phyloP scores from a whole-genome alignment of 2,797 vertebrate genomes.

The Helarctos malayanus region DNA sequence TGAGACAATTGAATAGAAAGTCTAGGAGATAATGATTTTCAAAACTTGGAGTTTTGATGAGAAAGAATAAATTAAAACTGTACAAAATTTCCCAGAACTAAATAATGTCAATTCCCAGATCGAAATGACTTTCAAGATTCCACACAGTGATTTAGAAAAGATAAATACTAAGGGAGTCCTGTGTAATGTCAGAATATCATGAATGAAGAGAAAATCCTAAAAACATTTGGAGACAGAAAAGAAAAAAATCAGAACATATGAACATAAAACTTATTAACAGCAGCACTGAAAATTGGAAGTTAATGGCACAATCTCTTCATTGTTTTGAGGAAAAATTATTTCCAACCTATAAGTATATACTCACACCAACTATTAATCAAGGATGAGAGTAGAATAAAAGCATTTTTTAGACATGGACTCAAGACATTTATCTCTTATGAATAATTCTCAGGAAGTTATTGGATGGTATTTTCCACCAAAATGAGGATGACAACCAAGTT shows the following conservation, averaged over 20 bases:
- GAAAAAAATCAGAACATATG: not conserved
- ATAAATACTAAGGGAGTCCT: not conserved
- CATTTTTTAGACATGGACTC: not conserved
- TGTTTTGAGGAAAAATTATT: conserved; percentile 5
- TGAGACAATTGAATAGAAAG: not conserved
- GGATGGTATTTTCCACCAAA: not conserved
- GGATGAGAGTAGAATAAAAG: not conserved
- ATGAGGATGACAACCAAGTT: not conserved
- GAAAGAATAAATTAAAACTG: not conserved
- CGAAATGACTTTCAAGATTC: not conserved
- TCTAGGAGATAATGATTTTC: not conserved
- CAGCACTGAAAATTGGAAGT: not conserved
- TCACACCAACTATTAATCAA: not conserved
- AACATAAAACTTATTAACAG: not conserved
- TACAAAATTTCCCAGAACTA: not conserved
- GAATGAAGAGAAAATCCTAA: conserved; percentile 13
- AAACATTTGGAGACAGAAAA: not conserved
- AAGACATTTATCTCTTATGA: conserved; percentile 3
- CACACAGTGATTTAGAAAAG: not conserved
- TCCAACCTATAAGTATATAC: not conserved
- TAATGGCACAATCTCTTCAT: not conserved
- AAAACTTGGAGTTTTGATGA: conserved; percentile 18
- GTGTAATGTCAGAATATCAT: not conserved
- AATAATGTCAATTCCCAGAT: not conserved
- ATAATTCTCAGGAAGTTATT: conserved; percentile 10